These are phyloP conservation scores for Chouioia cunea DNA, from an alignment of 2,888 invertebrate species.

Conservation along the genomic window DNA sequence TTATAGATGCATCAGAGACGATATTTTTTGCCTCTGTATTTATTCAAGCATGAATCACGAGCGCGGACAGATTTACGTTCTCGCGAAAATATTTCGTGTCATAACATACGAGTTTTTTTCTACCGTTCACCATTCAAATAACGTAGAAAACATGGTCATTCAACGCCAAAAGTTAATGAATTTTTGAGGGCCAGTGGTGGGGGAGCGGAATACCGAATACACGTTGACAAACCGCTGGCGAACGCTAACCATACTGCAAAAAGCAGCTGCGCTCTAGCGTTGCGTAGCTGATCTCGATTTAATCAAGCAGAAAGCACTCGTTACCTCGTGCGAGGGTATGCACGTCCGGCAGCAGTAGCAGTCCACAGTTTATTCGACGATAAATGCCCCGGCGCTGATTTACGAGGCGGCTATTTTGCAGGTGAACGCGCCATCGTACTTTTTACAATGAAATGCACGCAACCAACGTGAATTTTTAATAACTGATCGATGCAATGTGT, in stretches of 20 bases:
- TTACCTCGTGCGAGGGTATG: too few relatives aligned
- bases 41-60: too few relatives aligned
- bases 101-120: too few relatives aligned
- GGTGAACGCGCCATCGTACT: neutral
- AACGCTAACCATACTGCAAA: neutral
- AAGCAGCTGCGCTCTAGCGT: neutral
- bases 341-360: too few relatives aligned
- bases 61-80: too few relatives aligned
- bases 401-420: neutral
- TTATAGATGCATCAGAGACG: too few relatives aligned
- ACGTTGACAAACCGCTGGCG: too few relatives aligned
- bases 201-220: neutral
- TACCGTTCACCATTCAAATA: too few relatives aligned
- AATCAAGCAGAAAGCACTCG: slow-evolving; percentile 16
- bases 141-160: neutral
- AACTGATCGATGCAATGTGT: neutral
- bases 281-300: slow-evolving; percentile 7
- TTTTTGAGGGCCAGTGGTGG: neutral
- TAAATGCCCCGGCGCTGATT: neutral
- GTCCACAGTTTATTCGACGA: too few relatives aligned
- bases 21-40: too few relatives aligned
- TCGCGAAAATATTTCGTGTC: too few relatives aligned
- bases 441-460: too few relatives aligned
- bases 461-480: slow-evolving; percentile 4
- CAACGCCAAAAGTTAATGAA: neutral